Percentiles rank a stretch among this genome's conserved stretches.
These are phyloP conservation scores for Malurus elegans DNA, from an alignment of 2,113 vertebrate genomes.

Conservation along the genomic window DNA sequence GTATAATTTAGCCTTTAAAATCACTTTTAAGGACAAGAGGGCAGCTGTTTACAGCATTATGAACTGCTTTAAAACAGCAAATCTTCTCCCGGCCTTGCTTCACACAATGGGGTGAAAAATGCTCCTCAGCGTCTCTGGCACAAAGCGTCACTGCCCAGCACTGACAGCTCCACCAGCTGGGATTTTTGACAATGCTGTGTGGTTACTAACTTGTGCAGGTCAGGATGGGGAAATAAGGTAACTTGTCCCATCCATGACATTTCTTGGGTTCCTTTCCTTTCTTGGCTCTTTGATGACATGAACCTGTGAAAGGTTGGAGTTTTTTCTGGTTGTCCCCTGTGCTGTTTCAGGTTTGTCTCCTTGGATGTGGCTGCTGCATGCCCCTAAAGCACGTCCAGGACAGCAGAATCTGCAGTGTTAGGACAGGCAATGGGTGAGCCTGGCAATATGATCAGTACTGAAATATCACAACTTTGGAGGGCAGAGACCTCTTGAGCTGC, in stretches of 20 bases:
- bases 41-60: not conserved
- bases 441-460: not conserved
- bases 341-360: not conserved
- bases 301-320: not conserved
- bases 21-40: not conserved
- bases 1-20: not conserved
- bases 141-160: not conserved
- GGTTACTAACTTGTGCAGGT: not conserved
- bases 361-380: not conserved
- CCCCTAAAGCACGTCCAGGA: not conserved
- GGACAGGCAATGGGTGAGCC: not conserved
- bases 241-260: not conserved
- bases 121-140: not conserved
- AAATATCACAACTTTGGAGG: not conserved
- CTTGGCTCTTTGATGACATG: not conserved
- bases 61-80: not conserved
- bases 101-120: not conserved
- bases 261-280: not conserved
- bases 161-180: not conserved
- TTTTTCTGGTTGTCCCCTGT: not conserved
- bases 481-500: not conserved
- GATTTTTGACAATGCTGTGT: rapidly evolving
- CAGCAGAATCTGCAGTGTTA: rapidly evolving
- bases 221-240: not conserved
- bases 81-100: not conserved